phyloP scores from a whole-genome alignment of 2,113 vertebrate species.

The Ciconia stormi region DNA sequence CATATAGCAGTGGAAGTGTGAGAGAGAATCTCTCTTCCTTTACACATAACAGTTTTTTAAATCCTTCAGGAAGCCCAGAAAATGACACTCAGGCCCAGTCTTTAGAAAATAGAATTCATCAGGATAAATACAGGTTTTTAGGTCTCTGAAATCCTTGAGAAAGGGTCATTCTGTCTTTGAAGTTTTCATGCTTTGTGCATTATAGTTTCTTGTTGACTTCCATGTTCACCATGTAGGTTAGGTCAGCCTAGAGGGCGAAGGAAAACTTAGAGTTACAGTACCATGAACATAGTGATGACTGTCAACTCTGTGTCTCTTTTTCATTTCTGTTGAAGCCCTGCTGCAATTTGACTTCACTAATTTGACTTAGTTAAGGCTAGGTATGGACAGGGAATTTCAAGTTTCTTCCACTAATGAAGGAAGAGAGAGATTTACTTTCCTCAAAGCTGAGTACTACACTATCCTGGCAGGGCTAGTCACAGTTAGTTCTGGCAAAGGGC shows the following conservation, averaged over 20 bases:
- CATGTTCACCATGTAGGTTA: neutral
- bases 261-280: neutral
- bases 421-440: neutral
- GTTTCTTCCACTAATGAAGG: neutral
- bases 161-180: neutral
- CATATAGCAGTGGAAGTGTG: neutral
- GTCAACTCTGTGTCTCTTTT: neutral
- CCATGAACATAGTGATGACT: neutral
- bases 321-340: neutral
- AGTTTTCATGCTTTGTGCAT: neutral
- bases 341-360: neutral
- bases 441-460: neutral
- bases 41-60: neutral
- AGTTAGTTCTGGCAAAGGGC: neutral
- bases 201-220: neutral
- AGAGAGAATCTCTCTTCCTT: neutral
- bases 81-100: neutral
- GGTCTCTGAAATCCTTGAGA: neutral
- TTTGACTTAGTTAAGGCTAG: neutral
- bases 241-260: neutral
- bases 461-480: neutral
- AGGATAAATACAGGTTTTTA: rapidly evolving
- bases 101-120: neutral
- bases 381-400: neutral
- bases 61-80: neutral